phyloP scores from a whole-genome alignment of 2,113 vertebrate genomes.

The Struthidea cinerea region DNA sequence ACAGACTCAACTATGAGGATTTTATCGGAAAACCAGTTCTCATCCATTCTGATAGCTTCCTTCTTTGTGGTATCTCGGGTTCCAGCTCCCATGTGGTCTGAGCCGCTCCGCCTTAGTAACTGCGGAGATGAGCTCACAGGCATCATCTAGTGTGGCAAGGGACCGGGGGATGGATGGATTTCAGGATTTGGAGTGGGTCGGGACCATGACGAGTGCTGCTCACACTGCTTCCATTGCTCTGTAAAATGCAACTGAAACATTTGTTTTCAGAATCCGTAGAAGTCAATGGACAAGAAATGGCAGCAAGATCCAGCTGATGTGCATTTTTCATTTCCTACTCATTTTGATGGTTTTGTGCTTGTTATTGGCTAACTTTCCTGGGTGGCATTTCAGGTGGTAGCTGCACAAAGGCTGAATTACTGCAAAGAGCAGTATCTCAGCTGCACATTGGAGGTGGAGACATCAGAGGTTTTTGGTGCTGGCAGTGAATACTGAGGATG shows the following conservation, averaged over 20 bases:
- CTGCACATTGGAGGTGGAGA: neutral
- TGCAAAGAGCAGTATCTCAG: neutral
- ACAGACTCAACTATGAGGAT: neutral
- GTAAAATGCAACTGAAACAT: neutral
- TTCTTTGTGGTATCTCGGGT: neutral
- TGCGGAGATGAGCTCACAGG: rapidly evolving
- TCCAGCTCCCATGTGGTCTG: neutral
- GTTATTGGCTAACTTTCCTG: neutral
- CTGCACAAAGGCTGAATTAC: neutral
- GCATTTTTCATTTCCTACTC: neutral
- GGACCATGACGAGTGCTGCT: neutral
- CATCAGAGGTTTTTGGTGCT: neutral
- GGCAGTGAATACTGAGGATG: neutral
- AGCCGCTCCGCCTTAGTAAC: rapidly evolving
- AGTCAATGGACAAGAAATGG: neutral
- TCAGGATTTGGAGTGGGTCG: neutral
- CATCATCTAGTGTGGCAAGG: neutral
- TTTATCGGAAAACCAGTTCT: neutral
- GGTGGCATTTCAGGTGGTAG: neutral
- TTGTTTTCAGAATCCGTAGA: neutral
- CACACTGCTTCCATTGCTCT: neutral
- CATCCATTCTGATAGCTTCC: neutral
- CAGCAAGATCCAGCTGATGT: neutral
- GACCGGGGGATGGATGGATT: neutral
- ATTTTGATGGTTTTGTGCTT: neutral